Base-by-base conservation (phyloP, 2,888 invertebrate species). In the Yponomeuta plumbellus region DNA sequence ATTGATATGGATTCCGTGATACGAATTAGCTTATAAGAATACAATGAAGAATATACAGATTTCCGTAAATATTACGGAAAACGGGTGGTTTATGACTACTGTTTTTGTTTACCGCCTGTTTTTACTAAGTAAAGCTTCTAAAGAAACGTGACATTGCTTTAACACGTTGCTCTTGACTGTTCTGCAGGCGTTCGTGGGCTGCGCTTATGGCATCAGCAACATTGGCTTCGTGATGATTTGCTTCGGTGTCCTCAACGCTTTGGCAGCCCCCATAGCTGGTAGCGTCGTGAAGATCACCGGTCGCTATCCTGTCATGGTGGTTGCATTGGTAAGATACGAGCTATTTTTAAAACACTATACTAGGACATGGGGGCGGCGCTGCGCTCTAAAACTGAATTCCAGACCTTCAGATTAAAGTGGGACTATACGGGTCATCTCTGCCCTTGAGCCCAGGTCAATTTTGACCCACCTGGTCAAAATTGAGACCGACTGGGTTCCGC, bases 141-240 rank as follows among this genome's bases (percentile, higher is more conserved):
- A n/a, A n/a, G n/a, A 52, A 52, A 52, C 4, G 3, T 13, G 17
- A 52, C 17, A 17, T 13, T 13, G 21, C 1, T 4, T 59, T 2
- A 21, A 59, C 8, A 34, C 13, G 1, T 59, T 22, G 59, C 59
- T 59, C 21, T 59, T 21, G 4, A 5, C 13, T 13, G 3, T 20
- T n/a, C 26, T 1, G 11, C 86, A 97, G 96, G 95, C 96, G 0
- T 97, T 94, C 79, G 95, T 97, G 0, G 96, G 96, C 0, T 97
- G 97, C 75, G 95, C 96, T 0, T 96, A 95, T 94, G 96, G 98
- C 1, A 96, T 98, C 71, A 94, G 94, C 71, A 96, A 97, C 83
- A 97, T 98, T 66, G 98, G 98, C 0, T 97, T 95, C 80, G 97
- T 97, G 66, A 96, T 98, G 96, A 97, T 98, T 70, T 97, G 97